Evolutionary conservation across 2,888 invertebrate genomes (phyloP).

Genomic region (Ashinkailepas kermadecensis): DNA sequence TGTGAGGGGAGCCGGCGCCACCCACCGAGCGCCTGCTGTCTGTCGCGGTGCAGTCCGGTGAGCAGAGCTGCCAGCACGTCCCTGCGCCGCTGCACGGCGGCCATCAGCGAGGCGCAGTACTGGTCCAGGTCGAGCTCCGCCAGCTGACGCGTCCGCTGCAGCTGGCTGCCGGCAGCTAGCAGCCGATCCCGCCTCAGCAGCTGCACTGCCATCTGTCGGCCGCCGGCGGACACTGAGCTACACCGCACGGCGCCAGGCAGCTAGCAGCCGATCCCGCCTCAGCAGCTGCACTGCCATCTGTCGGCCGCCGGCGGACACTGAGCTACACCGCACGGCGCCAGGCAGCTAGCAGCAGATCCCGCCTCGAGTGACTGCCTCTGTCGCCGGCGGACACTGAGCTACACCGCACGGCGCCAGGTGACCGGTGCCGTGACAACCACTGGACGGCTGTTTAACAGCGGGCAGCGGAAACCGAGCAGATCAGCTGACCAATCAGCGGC

Average conservation of each 20-base stretch:
- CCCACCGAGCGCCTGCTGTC: background rate
- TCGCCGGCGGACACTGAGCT: background rate
- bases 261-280: background rate
- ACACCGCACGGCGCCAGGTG: too few species aligned
- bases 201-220: background rate
- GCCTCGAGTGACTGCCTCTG: background rate
- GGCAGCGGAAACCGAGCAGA: too few species aligned
- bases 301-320: background rate
- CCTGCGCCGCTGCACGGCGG: slow-evolving; percentile 34
- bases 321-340: too few species aligned
- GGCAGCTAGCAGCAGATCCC: background rate
- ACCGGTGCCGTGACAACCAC: too few species aligned
- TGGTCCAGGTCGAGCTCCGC: slow-evolving; percentile 35
- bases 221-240: background rate
- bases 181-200: slow-evolving; percentile 5
- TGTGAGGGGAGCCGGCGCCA: background rate
- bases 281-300: background rate
- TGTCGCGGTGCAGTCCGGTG: background rate
- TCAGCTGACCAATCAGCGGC: too few species aligned
- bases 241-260: too few species aligned
- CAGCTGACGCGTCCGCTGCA: slow-evolving; percentile 20
- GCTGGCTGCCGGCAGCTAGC: background rate
- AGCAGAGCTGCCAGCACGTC: slow-evolving; percentile 26
- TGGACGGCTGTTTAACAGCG: too few species aligned
- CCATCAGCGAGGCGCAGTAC: slow-evolving; percentile 34